Base-by-base conservation (phyloP, 2,888 invertebrate genomes). In the Sarcophaga variegata region DNA sequence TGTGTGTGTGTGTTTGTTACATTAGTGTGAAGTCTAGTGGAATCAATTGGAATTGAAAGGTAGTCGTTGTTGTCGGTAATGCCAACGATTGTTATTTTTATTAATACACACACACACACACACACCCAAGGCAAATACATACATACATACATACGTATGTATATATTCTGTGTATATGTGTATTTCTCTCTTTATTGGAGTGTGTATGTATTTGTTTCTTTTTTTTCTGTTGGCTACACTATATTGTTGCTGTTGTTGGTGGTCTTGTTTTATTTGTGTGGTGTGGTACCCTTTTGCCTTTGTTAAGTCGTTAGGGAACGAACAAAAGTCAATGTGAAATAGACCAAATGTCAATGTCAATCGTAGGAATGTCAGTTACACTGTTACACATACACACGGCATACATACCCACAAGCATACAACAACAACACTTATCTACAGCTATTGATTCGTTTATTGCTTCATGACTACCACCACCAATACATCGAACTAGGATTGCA, bases 261-360 rank as follows among this genome's bases (percentile, higher is more conserved):
- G 64, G 59, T 70, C 27, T 64, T 78, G 62, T 60, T 11, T 66
- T 60, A 20, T 12, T 54, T 66, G 64, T 66, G 12, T 22, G 71
- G 78, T 81, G 74, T 25, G 62, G 74, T 62, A 45, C 25, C 63
- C 11, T 69, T 54, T 37, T 75, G 47, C 37, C n/a, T 75, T 78
- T 85, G 85, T 87, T 87, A 49, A 67, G 81, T 71, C 81, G 75
- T 81, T 71, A 84, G 70, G 72, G 47, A 78, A 75, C 66, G 54
- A 78, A 70, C 77, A 86, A 81, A 88, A 88, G 88, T 88, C 88
- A 88, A 87, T 87, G 88, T 70, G 84, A 87, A 88, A 84, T 84
- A 84, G 81, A 83, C 88, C 88, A 87, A 88, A 88, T 88, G 88
- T 88, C 88, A 88, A 87, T 88, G 88, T 88, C 88, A 88, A 88